Conservation (phyloP, 2,888 invertebrate species). For the Caenorhabditis zanzibari region DNA sequence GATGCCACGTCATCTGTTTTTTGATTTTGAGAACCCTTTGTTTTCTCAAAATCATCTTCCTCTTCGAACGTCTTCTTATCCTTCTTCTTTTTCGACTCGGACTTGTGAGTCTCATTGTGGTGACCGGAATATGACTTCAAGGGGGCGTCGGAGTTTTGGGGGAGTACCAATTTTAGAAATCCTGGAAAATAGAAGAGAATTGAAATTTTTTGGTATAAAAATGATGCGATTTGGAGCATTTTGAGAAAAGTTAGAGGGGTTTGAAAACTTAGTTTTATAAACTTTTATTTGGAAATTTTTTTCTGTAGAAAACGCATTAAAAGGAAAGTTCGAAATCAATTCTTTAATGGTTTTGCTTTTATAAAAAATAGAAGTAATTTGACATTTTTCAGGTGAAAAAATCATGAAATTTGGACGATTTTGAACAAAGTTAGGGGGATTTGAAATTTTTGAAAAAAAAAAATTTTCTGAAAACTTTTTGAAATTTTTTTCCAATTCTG, state of each 20-base stretch:
- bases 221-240: background rate
- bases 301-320: too few species aligned
- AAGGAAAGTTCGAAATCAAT: too few species aligned
- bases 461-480: background rate
- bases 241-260: background rate
- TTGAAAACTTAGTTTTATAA: background rate
- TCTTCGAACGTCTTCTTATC: constrained; percentile 44
- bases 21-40: background rate
- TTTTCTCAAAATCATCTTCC: constrained; percentile 33
- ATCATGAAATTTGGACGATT: background rate
- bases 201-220: background rate
- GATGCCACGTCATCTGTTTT: background rate
- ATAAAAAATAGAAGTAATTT: constrained; percentile 12
- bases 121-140: constrained; percentile 35
- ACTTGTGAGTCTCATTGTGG: constrained; percentile 40
- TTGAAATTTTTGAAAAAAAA: constrained; percentile 1
- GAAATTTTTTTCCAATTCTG: background rate
- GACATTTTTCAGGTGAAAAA: background rate
- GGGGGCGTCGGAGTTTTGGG: background rate
- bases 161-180: constrained; percentile 16
- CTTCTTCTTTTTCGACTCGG: constrained; percentile 43
- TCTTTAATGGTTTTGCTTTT: too few species aligned
- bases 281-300: too few species aligned
- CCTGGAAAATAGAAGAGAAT: constrained; percentile 18
- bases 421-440: background rate